Evolutionary conservation across 2,888 invertebrate genomes (phyloP).

Genomic region (Drosophila prostipennis): DNA sequence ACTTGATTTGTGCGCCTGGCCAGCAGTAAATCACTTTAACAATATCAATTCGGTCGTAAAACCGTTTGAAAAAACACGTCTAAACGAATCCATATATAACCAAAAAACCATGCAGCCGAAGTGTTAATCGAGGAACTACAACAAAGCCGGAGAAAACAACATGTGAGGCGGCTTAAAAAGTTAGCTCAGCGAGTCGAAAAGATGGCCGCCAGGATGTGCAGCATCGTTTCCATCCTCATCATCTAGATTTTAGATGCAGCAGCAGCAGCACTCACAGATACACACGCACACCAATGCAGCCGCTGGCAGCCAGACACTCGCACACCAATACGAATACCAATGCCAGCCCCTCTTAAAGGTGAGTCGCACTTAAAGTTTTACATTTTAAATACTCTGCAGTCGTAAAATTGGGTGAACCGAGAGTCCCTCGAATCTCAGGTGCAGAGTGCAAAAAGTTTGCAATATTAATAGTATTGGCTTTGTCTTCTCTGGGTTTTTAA

Average conservation of each 20-base stretch:
- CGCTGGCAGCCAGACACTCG: conserved; percentile 26
- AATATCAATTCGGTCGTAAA: conserved; percentile 43
- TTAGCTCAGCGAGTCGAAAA: conserved; percentile 54
- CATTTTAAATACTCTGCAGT: conserved; percentile 48
- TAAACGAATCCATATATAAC: conserved; percentile 27
- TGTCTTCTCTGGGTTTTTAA: not conserved
- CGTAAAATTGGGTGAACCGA: conserved; percentile 47
- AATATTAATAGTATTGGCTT: conserved; percentile 3
- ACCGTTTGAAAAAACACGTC: conserved; percentile 32
- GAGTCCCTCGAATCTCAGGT: conserved; percentile 19
- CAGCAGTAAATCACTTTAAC: conserved; percentile 59
- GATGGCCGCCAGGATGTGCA: conserved; percentile 74
- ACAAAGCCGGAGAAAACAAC: conserved; percentile 35
- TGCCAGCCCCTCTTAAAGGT: conserved; percentile 60
- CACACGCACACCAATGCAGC: conserved; percentile 29
- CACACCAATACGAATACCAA: conserved; percentile 29
- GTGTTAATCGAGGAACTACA: conserved; percentile 48
- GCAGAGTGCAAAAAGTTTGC: conserved; percentile 5
- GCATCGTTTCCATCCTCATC: conserved; percentile 47
- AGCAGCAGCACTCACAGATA: conserved; percentile 36
- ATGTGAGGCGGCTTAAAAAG: conserved; percentile 57
- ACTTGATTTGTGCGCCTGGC: conserved; percentile 69
- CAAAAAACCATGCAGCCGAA: conserved; percentile 55
- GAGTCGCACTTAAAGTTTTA: conserved; percentile 56
- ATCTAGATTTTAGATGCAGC: conserved; percentile 36